Evolutionary conservation across 2,888 invertebrate species (phyloP).

Genomic region (Caenorhabditis wallacei): DNA sequence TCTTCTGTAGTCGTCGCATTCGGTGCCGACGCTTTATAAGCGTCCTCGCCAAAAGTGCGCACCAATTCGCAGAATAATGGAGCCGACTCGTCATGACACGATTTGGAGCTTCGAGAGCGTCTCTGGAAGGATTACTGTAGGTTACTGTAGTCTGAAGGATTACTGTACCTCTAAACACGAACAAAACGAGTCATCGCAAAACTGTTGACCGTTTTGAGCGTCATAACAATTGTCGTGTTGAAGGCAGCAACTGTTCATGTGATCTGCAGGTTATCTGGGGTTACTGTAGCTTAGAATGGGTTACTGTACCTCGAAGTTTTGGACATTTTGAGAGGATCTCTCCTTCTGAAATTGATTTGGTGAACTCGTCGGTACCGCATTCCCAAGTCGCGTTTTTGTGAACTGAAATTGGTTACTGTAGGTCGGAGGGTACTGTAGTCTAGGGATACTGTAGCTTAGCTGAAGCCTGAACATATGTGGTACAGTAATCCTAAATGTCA

Average conservation of each 20-base stretch:
- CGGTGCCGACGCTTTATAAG: slow-evolving; percentile 61
- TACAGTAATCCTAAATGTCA: too few species aligned
- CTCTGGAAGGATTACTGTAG: slow-evolving; percentile 29
- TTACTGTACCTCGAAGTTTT: slow-evolving; percentile 46
- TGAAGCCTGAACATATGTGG: too few species aligned
- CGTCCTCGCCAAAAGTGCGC: slow-evolving; percentile 67
- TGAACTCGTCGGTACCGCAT: slow-evolving; percentile 70
- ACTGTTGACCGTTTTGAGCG: slow-evolving; percentile 63
- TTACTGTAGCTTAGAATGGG: not conserved
- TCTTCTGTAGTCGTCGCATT: slow-evolving; percentile 59
- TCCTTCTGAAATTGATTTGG: slow-evolving; percentile 64
- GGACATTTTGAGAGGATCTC: slow-evolving; percentile 67
- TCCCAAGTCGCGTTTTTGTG: slow-evolving; percentile 58
- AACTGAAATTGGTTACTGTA: slow-evolving; percentile 13
- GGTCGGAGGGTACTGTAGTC: too few species aligned
- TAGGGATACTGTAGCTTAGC: too few species aligned
- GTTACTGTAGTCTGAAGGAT: not conserved
- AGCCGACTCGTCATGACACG: slow-evolving; percentile 68
- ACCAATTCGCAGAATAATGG: slow-evolving; percentile 69
- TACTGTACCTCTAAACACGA: slow-evolving; percentile 67
- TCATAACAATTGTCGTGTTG: slow-evolving; percentile 57
- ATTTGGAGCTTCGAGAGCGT: slow-evolving; percentile 58
- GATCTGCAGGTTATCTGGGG: slow-evolving; percentile 26
- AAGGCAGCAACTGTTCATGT: slow-evolving; percentile 56
- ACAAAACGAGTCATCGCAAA: slow-evolving; percentile 75